Percentiles rank a stretch among this genome's conserved stretches.
phyloP scores from a whole-genome alignment of 2,888 invertebrate species.

The Cyaniris semiargus region DNA sequence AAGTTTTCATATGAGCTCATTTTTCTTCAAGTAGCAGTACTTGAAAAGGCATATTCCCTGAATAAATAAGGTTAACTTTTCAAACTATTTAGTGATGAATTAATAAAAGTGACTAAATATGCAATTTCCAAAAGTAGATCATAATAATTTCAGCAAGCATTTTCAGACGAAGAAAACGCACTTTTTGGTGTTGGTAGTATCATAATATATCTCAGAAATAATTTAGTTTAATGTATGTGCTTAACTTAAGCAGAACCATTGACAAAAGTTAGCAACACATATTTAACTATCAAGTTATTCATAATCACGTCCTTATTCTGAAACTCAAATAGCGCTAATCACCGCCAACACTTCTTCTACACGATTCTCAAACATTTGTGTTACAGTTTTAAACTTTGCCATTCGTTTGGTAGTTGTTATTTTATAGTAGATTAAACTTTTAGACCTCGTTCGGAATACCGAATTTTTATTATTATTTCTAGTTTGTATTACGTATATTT shows the following conservation, averaged over 20 bases:
- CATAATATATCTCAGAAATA: too few species aligned
- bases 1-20: conserved; percentile 9
- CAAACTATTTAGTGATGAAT: too few species aligned
- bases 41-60: background rate
- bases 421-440: conserved; percentile 3
- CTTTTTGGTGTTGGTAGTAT: too few species aligned
- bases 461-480: too few species aligned
- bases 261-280: background rate
- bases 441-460: background rate
- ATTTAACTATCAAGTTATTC: conserved; percentile 54
- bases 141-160: too few species aligned
- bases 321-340: conserved; percentile 50
- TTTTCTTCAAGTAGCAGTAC: background rate
- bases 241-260: too few species aligned
- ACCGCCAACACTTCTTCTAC: conserved; percentile 37
- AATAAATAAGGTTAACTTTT: background rate
- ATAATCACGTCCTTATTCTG: conserved; percentile 59
- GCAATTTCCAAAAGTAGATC: too few species aligned
- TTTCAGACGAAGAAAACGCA: too few species aligned
- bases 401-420: background rate
- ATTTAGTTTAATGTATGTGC: too few species aligned
- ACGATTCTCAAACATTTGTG: conserved; percentile 36
- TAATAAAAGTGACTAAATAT: too few species aligned
- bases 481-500: too few species aligned
- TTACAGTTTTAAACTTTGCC: background rate